Evolutionary conservation across 2,888 invertebrate genomes (phyloP).

Genomic region (Argynnis bischoffii): DNA sequence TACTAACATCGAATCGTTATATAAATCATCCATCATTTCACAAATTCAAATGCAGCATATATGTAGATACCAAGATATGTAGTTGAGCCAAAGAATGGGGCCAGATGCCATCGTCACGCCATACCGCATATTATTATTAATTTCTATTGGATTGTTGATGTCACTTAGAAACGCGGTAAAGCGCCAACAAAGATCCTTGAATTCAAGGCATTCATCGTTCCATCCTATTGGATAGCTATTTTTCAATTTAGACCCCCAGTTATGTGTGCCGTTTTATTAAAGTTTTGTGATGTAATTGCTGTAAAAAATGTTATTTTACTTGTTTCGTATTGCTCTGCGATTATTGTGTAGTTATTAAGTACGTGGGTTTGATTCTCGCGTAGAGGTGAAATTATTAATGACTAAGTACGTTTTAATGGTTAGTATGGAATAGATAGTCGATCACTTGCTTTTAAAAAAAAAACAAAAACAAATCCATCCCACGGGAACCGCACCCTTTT

Average conservation of each 20-base stretch:
- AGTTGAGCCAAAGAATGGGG: slow-evolving; percentile 55
- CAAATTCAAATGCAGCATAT: neutral
- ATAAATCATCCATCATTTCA: slow-evolving; percentile 1
- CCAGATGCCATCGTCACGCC: slow-evolving; percentile 60
- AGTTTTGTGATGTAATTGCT: neutral
- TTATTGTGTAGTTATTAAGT: too few species aligned
- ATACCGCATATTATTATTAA: slow-evolving; percentile 59
- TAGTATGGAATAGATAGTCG: too few species aligned
- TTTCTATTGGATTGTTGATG: slow-evolving; percentile 42
- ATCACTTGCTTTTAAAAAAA: too few species aligned
- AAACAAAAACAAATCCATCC: too few species aligned
- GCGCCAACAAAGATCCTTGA: slow-evolving; percentile 27
- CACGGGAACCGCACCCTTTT: too few species aligned
- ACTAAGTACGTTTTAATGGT: too few species aligned
- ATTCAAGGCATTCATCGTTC: slow-evolving; percentile 25
- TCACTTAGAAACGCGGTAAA: slow-evolving; percentile 36
- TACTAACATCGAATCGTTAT: slow-evolving; percentile 2
- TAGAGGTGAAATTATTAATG: too few species aligned
- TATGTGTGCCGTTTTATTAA: slow-evolving; percentile 6
- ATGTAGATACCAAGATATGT: too few species aligned
- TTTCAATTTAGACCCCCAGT: slow-evolving; percentile 31
- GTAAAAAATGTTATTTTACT: neutral
- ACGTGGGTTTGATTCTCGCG: too few species aligned
- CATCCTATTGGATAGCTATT: slow-evolving; percentile 24
- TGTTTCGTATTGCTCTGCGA: too few species aligned